A percentile compares a stretch with the other conserved stretches of the same genome.
These are phyloP conservation scores for Danaus melanippus DNA, from an alignment of 1,140 invertebrate species.

Conservation along the genomic window DNA sequence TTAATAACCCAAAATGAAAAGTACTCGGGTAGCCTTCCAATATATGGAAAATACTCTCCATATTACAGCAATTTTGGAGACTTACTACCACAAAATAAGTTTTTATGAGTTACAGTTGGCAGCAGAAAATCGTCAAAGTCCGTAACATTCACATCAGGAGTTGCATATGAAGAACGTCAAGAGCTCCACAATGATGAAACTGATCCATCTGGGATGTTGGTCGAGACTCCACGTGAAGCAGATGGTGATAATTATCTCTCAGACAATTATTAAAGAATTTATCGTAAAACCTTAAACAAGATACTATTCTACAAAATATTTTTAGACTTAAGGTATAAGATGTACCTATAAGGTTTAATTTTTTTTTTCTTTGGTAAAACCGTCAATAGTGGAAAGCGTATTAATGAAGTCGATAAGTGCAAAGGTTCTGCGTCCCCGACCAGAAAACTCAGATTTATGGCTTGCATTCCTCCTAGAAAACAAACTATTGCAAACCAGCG, in stretches of 20 bases:
- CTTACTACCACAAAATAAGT: not conserved
- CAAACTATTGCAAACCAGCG: slow-evolving; percentile 35
- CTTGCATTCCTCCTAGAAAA: slow-evolving; percentile 50
- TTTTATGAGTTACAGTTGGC: slow-evolving; percentile 13
- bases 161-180: slow-evolving; percentile 12
- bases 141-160: slow-evolving; percentile 42
- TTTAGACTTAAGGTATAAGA: no score
- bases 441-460: slow-evolving; percentile 48
- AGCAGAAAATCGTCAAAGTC: slow-evolving; percentile 57
- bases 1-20: no score
- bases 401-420: slow-evolving; percentile 34
- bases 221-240: slow-evolving; percentile 27
- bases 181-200: slow-evolving; percentile 20
- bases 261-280: no score
- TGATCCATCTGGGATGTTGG: slow-evolving; percentile 26
- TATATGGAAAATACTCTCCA: no score
- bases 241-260: slow-evolving; percentile 17
- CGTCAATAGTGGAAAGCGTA: slow-evolving; percentile 15
- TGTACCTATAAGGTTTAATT: no score
- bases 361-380: no score
- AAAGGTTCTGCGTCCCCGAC: slow-evolving; percentile 22
- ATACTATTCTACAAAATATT: no score
- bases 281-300: no score
- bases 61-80: no score
- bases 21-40: no score